Base-by-base conservation (phyloP, 2,888 invertebrate species). In the Agrotis puta region DNA sequence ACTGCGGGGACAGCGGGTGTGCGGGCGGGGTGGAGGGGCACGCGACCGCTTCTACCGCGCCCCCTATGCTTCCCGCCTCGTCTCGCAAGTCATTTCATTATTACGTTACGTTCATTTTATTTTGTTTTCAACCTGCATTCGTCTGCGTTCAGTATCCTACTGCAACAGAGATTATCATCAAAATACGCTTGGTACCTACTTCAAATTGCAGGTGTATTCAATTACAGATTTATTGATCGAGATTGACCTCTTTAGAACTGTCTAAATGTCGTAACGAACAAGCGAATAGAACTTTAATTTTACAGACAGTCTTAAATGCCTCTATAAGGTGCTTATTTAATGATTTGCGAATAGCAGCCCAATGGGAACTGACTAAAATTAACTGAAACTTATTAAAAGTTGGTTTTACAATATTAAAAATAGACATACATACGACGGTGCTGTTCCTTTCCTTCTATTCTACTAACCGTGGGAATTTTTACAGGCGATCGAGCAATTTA, bases 1-100 rank as follows among this genome's bases (percentile, higher is more conserved):
- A 91, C 89, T 91, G 91, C 89, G 91, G 91, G 89, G 84, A 65
- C 72, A 90, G 90, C 91, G 90, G 93, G 91, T 88, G 92, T 78
- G 73, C 71, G 48, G 68, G 83, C 79, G 85, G 85, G 85, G 80
- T 70, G 87, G 91, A 88, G 90, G 92, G 87, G 88, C 79, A 85
- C 81, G 89, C 90, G 89, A 90, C 90, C 88, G 89, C 88, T 85
- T 86, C 87, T 86, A 83, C 88, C 88, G 90, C 92, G 92, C 93
- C 93, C 92, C 90, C 92, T 93, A 91, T 90, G 88, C 92, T 92
- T 90, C 91, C 91, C 92, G 90, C 90, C 88, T 89, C 92, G 92
- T 91, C 92, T 91, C 90, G 90, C 93, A 93, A 94, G 90, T 93
- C 92, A 92, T 93, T 93, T 93, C 91, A 91, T 92, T 91, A 89